Conservation (phyloP, 2,888 invertebrate species). For the Drosophila aldrichi region DNA sequence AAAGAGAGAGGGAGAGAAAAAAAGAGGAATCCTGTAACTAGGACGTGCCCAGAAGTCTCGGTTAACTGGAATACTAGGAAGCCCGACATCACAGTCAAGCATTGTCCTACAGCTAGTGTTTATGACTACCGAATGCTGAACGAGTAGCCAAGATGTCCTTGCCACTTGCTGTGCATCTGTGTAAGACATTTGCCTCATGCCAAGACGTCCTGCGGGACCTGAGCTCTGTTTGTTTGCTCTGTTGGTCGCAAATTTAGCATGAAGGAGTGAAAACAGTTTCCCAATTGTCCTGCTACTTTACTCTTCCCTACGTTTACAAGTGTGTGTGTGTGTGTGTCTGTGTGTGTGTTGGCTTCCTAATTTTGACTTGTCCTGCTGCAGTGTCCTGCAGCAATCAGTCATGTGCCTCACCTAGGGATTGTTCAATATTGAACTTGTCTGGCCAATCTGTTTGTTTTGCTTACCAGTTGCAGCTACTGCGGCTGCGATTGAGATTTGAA, state of each 20-base stretch:
- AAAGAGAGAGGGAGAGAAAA: neutral
- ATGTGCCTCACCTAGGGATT: conserved; percentile 56
- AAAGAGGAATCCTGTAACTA: conserved; percentile 11
- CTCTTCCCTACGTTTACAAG: neutral
- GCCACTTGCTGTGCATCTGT: conserved; percentile 65
- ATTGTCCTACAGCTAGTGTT: conserved; percentile 46
- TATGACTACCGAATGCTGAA: conserved; percentile 61
- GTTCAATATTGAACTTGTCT: conserved; percentile 64
- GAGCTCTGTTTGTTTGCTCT: conserved; percentile 59
- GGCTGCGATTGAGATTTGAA: conserved; percentile 43
- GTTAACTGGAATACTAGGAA: conserved; percentile 36
- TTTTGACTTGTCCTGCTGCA: conserved; percentile 63
- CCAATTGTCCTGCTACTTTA: conserved; percentile 46
- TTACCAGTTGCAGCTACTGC: conserved; percentile 46
- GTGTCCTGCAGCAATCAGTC: conserved; percentile 66
- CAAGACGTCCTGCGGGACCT: conserved; percentile 61
- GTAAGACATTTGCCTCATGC: conserved; percentile 48
- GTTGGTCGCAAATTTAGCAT: conserved; percentile 71
- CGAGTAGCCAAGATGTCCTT: conserved; percentile 49
- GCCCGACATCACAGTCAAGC: neutral
- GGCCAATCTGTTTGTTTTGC: conserved; percentile 36
- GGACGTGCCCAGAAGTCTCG: conserved; percentile 36
- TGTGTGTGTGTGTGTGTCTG: conserved; percentile 16
- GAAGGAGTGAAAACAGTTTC: conserved; percentile 78
- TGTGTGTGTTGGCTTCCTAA: conserved; percentile 33